Evolutionary conservation across 2,797 vertebrate genomes (phyloP).

Genomic region (Sternarchorhynchus goeldii): DNA sequence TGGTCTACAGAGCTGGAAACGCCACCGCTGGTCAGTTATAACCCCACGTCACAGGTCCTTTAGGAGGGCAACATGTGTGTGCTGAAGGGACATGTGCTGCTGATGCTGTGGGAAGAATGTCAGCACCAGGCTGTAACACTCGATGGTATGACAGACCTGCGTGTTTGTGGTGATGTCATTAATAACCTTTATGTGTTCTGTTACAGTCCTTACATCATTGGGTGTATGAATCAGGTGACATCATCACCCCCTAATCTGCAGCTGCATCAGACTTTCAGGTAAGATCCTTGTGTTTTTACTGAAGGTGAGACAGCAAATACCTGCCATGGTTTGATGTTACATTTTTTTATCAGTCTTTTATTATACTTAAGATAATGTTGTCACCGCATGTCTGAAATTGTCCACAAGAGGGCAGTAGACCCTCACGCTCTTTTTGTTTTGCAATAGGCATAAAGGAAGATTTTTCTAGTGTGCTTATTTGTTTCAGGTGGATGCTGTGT

Average conservation of each 20-base stretch:
- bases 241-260: slow-evolving; percentile 84
- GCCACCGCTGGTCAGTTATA: slow-evolving; percentile 79
- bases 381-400: neutral
- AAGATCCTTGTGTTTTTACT: slow-evolving; percentile 24
- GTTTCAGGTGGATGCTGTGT: slow-evolving; percentile 80
- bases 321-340: neutral
- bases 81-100: no score
- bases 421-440: neutral
- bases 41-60: neutral
- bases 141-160: no score
- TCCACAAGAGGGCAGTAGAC: slow-evolving; percentile 41
- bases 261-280: slow-evolving; percentile 88
- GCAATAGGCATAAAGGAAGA: neutral
- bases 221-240: slow-evolving; percentile 87
- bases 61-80: no score
- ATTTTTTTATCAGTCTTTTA: neutral
- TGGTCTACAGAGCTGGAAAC: slow-evolving; percentile 85
- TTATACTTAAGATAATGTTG: neutral
- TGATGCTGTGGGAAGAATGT: no score
- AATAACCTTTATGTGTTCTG: neutral
- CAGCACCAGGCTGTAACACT: no score
- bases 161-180: neutral
- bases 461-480: neutral
- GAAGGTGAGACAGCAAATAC: neutral
- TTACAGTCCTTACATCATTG: slow-evolving; percentile 84